These are phyloP conservation scores for Aspidapion aeneum DNA, from an alignment of 2,888 invertebrate genomes.

Conservation along the genomic window DNA sequence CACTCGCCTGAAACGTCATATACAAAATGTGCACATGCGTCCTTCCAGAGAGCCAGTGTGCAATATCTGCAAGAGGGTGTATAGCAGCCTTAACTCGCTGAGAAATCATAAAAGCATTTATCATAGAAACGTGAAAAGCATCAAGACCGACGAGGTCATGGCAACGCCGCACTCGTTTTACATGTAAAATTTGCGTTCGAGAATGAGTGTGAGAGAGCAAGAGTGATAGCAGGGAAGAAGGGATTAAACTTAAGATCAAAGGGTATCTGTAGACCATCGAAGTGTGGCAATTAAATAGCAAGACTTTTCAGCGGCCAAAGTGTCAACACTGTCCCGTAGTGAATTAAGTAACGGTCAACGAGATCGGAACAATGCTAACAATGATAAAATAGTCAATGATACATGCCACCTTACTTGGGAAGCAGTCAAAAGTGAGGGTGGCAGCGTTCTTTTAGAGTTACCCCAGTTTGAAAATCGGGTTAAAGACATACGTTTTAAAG, in stretches of 20 bases:
- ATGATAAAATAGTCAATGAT: no score
- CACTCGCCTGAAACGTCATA: constrained; percentile 86
- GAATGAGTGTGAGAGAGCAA: not conserved
- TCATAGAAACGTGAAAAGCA: constrained; percentile 77
- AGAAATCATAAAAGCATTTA: constrained; percentile 92
- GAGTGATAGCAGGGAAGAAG: not conserved
- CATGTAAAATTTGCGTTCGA: constrained; percentile 35
- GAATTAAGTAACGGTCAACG: no score
- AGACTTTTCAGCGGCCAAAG: no score
- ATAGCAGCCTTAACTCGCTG: constrained; percentile 87
- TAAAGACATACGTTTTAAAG: no score
- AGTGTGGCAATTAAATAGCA: no score
- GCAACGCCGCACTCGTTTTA: constrained; percentile 47
- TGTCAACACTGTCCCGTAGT: no score
- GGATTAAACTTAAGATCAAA: not conserved
- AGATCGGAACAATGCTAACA: no score
- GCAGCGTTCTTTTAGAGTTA: no score
- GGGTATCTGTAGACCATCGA: no score
- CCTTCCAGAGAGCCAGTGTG: constrained; percentile 88
- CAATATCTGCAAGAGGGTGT: constrained; percentile 89
- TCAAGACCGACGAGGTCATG: constrained; percentile 49
- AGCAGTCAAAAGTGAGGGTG: no score
- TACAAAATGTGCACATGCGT: constrained; percentile 89
- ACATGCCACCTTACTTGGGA: no score
- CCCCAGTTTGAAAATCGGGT: no score